A percentile compares a stretch with the other conserved stretches of the same genome.
Conservation (phyloP, 2,797 vertebrate genomes). For the Oophaga sylvatica region DNA sequence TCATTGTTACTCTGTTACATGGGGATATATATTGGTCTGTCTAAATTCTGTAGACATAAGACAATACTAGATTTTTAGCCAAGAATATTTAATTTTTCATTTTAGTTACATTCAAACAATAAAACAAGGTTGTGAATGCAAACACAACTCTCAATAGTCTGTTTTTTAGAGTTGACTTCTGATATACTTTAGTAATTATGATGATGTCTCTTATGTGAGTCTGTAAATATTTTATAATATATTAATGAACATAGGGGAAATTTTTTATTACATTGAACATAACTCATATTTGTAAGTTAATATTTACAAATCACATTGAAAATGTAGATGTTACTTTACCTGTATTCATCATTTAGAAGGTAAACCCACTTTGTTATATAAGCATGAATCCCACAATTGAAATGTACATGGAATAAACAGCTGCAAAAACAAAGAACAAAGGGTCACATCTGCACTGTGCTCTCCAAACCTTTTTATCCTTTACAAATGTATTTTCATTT, state of each 20-base stretch:
- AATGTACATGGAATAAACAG: slow-evolving; percentile 42
- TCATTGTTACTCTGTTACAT: no score
- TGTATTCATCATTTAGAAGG: background rate
- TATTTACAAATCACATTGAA: background rate
- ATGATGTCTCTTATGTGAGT: no score
- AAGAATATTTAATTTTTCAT: background rate
- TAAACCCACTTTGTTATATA: slow-evolving; percentile 21
- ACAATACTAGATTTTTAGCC: background rate
- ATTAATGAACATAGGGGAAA: background rate
- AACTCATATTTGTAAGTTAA: background rate
- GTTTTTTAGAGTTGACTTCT: no score
- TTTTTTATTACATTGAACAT: background rate
- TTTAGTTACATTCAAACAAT: background rate
- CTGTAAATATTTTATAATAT: background rate
- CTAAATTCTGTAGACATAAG: background rate
- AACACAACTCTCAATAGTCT: no score
- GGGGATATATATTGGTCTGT: background rate
- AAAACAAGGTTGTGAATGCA: background rate
- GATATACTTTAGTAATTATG: no score
- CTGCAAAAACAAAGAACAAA: slow-evolving; percentile 53
- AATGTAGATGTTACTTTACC: background rate
- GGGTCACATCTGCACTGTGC: slow-evolving; percentile 52
- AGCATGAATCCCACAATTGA: slow-evolving; percentile 7
- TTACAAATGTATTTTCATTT: slow-evolving; percentile 51
- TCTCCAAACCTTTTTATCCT: slow-evolving; percentile 49